Conservation (phyloP, 1,140 invertebrate genomes). For the Drosophila mojavensis region DNA sequence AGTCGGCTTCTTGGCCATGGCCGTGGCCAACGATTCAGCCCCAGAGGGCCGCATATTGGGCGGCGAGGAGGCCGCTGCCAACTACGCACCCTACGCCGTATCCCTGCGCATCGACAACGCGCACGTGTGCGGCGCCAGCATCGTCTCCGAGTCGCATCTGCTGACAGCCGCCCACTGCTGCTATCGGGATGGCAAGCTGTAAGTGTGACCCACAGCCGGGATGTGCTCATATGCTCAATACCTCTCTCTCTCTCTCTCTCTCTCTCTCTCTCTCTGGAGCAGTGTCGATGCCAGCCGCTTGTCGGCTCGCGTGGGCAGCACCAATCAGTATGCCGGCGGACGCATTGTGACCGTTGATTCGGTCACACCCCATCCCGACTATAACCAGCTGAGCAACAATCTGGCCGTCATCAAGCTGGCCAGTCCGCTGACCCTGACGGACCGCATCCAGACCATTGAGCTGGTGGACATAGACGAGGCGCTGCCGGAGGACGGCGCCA, state of each 20-base stretch:
- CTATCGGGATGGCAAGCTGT: constrained; percentile 55
- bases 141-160: constrained; percentile 42
- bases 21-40: background rate
- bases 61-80: constrained; percentile 56
- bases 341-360: constrained; percentile 36
- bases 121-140: constrained; percentile 69
- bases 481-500: constrained; percentile 34
- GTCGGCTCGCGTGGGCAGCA: constrained; percentile 69
- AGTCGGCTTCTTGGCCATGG: background rate
- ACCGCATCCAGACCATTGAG: constrained; percentile 42
- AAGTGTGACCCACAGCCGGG: constrained; percentile 25
- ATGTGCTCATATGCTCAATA: background rate
- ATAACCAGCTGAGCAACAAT: constrained; percentile 83
- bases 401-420: constrained; percentile 84
- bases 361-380: constrained; percentile 76
- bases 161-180: constrained; percentile 75
- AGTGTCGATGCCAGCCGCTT: constrained; percentile 55
- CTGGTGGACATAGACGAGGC: constrained; percentile 31
- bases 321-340: constrained; percentile 76
- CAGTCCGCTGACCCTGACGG: constrained; percentile 30
- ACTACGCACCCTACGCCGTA: constrained; percentile 54
- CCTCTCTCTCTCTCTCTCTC: background rate
- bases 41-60: constrained; percentile 58
- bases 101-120: constrained; percentile 71
- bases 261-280: background rate